phyloP scores from a whole-genome alignment of 2,113 vertebrate species.

The Ptilonorhynchus violaceus region DNA sequence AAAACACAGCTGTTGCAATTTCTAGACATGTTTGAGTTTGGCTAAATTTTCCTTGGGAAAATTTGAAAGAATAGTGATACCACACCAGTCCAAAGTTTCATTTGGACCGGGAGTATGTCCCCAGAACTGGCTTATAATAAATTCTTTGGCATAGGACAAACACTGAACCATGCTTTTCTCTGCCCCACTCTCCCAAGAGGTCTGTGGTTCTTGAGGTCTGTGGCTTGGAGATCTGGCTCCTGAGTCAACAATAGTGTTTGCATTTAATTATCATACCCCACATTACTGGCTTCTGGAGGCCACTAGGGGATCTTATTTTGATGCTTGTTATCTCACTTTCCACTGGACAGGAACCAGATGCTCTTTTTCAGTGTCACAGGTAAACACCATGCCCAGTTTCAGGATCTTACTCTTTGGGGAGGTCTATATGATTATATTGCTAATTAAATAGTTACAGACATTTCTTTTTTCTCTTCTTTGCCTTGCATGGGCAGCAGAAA shows the following conservation, averaged over 20 bases:
- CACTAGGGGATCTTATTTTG: background rate
- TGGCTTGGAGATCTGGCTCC: background rate
- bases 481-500: background rate
- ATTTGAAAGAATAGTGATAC: background rate
- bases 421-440: background rate
- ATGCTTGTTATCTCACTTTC: background rate
- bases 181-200: background rate
- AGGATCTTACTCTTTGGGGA: background rate
- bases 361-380: background rate
- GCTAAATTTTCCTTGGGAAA: background rate
- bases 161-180: background rate
- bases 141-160: fast-evolving
- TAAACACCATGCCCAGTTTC: background rate
- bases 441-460: background rate
- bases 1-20: background rate
- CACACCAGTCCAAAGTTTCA: background rate
- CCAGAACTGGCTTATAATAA: background rate
- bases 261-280: background rate
- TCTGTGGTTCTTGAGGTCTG: background rate
- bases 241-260: background rate
- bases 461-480: background rate
- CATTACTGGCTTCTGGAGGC: background rate
- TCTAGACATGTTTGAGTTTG: background rate
- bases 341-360: background rate
- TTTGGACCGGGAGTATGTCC: background rate